Evolutionary conservation across 1,140 invertebrate species (phyloP).

Genomic region (Drosophila mojavensis): DNA sequence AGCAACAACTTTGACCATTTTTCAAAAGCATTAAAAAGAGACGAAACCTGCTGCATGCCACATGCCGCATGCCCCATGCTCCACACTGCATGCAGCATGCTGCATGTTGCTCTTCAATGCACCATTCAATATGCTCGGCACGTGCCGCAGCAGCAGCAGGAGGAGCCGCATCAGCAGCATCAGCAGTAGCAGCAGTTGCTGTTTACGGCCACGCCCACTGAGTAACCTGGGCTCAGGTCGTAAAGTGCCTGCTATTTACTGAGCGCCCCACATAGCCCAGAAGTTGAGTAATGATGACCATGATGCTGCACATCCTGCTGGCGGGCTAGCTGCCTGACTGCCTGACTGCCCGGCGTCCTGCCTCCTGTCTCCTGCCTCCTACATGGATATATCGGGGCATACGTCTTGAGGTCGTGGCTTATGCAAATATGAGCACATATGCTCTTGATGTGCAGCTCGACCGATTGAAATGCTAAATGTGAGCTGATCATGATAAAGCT

Average conservation of each 20-base stretch:
- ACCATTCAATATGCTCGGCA: constrained; percentile 51
- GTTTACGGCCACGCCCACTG: constrained; percentile 40
- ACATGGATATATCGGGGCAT: constrained; percentile 13
- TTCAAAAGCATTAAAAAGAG: constrained; percentile 25
- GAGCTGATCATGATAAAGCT: constrained; percentile 1
- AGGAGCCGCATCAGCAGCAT: not conserved
- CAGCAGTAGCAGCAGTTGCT: constrained; percentile 24
- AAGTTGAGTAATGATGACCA: constrained; percentile 59
- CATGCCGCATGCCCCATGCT: constrained; percentile 12
- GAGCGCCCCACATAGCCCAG: constrained; percentile 27
- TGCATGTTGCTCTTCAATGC: constrained; percentile 33
- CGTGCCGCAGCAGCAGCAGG: constrained; percentile 23
- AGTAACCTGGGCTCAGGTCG: constrained; percentile 32
- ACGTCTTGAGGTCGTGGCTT: constrained; percentile 23
- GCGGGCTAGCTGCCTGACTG: not conserved
- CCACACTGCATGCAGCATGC: constrained; percentile 20
- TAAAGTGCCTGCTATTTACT: constrained; percentile 54
- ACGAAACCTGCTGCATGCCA: constrained; percentile 11
- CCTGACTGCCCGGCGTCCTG: not conserved
- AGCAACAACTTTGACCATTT: constrained; percentile 52
- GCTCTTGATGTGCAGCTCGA: constrained; percentile 1
- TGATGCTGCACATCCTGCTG: constrained; percentile 32
- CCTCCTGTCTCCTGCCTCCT: constrained; percentile 4
- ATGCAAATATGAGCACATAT: constrained; percentile 42
- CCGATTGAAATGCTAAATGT: constrained; percentile 14